These are phyloP conservation scores for Mya arenaria DNA, from an alignment of 1,140 invertebrate genomes.

Conservation along the genomic window DNA sequence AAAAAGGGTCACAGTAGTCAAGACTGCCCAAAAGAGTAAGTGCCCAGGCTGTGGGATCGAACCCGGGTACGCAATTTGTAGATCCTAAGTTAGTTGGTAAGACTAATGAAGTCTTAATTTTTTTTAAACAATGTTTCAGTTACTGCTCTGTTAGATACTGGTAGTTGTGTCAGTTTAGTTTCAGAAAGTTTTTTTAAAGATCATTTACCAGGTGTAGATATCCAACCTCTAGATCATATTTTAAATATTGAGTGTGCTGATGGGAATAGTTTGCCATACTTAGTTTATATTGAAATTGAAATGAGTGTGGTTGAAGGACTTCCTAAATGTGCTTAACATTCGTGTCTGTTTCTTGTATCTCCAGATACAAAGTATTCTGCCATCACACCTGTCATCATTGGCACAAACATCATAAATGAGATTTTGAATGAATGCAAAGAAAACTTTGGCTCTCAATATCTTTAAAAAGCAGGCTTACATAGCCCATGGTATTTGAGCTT, in stretches of 20 bases:
- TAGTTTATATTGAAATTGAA: constrained; percentile 3
- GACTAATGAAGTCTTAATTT: background rate
- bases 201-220: background rate
- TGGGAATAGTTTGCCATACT: background rate
- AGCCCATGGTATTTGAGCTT: constrained; percentile 29
- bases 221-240: background rate
- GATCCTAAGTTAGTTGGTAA: constrained; percentile 5
- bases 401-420: constrained; percentile 15
- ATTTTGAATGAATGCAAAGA: constrained; percentile 1
- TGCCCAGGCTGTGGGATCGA: background rate
- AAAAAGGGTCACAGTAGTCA: constrained; percentile 1
- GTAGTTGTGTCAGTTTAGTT: background rate
- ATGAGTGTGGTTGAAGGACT: background rate
- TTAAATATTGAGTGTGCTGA: constrained; percentile 2
- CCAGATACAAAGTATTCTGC: constrained; percentile 19
- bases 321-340: background rate
- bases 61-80: background rate
- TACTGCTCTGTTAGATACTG: constrained; percentile 7
- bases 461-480: constrained; percentile 7
- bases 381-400: constrained; percentile 9
- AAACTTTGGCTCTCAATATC: constrained; percentile 10
- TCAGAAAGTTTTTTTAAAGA: background rate
- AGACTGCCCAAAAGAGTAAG: constrained; percentile 11
- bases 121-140: background rate
- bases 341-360: constrained; percentile 13